A percentile compares a stretch with the other conserved stretches of the same genome.
Evolutionary conservation across 2,113 vertebrate species (phyloP).

Genomic region (Trinectes maculatus): DNA sequence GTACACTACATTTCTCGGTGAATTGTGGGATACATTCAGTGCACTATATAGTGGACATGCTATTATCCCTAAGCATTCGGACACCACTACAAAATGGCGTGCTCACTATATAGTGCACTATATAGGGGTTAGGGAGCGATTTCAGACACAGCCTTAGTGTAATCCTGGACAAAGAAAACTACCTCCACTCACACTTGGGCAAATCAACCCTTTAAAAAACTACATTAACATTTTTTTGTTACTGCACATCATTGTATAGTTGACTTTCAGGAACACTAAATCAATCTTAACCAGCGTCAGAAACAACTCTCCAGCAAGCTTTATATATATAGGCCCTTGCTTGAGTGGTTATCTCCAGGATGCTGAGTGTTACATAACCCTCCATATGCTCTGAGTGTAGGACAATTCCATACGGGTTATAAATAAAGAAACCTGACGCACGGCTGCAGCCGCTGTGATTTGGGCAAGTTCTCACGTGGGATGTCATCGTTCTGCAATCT

Average conservation of each 20-base stretch:
- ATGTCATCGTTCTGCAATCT: conserved; percentile 78
- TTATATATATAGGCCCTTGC: conserved; percentile 65
- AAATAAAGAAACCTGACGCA: conserved; percentile 80
- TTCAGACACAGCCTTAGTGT: no score
- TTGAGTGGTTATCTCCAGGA: conserved; percentile 64
- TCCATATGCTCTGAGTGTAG: conserved; percentile 76
- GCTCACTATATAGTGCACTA: no score
- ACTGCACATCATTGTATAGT: conserved; percentile 20
- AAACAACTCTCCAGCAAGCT: conserved; percentile 58
- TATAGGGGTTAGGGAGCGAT: no score
- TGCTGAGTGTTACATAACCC: conserved; percentile 69
- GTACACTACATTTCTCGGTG: no score
- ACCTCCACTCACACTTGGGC: neutral
- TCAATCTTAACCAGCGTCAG: conserved; percentile 56
- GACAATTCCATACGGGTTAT: conserved; percentile 75
- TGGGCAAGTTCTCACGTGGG: conserved; percentile 77
- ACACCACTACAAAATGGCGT: no score
- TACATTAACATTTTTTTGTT: conserved; percentile 17
- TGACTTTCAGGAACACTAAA: conserved; percentile 32
- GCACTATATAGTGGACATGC: no score
- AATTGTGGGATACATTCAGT: no score
- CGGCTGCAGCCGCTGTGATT: conserved; percentile 76
- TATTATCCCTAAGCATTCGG: no score
- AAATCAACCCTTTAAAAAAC: neutral
- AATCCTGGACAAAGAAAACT: neutral